Evolutionary conservation across 2,797 vertebrate species (phyloP), one percentile per base, ranked within the genome.

Genomic region (Anolis apletophallus): DNA sequence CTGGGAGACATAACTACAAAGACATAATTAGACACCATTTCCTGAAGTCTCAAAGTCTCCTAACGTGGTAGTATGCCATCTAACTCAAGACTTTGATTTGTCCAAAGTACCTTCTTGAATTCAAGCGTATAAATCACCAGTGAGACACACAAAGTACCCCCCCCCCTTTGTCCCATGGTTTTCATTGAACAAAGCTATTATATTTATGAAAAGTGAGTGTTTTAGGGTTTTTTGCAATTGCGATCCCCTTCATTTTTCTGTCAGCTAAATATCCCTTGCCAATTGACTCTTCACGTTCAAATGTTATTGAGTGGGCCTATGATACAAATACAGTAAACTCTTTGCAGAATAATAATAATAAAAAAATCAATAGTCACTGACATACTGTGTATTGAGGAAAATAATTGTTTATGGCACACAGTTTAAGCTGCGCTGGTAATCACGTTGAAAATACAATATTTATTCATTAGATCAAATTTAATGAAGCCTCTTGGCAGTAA

Each of bases 401-500:
- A 98, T 99, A 99, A 99, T 99, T 99, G 98, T 99, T 99, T 99
- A 99, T 98, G 98, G 98, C 98, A 97, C 97, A 98, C 97, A 97
- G 98, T 98, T 98, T 98, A 98, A 98, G 98, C 98, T 99, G 98
- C 99, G 99, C 98, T 99, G 98, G 97, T 99, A 99, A 99, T 99
- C 99, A 99, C 97, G 97, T 98, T 98, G 98, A 99, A 99, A 99
- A 99, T 99, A 99, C 98, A 99, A 99, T 99, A 99, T 99, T 99
- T 99, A 99, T 99, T 99, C 99, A 99, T 99, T 99, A 99, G 98
- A 99, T 99, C 98, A 98, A 98, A 99, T 99, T 99, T 99, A 99
- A 99, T 99, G 99, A 99, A 98, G 98, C 98, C 99, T 99, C 97
- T 98, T 98, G 98, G 99, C 98, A 98, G 98, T 99, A 99, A 99